Conservation (phyloP, 2,888 invertebrate genomes). For the Copidosoma aretas region DNA sequence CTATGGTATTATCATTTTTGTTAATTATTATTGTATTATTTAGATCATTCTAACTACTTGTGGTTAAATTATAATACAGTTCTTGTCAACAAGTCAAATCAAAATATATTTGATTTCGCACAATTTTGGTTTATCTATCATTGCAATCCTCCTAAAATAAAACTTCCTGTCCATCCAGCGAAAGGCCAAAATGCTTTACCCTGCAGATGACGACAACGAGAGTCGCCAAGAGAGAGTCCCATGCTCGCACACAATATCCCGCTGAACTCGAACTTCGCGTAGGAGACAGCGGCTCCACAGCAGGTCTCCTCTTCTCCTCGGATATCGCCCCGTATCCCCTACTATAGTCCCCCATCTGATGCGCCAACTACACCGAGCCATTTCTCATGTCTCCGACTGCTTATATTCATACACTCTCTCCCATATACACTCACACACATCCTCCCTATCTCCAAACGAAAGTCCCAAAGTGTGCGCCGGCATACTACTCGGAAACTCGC, state of each 20-base stretch:
- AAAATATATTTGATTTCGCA: too few relatives aligned
- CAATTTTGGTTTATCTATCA: too few relatives aligned
- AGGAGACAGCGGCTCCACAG: not conserved
- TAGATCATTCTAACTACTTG: too few relatives aligned
- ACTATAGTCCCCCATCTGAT: conserved; percentile 7
- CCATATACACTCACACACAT: conserved; percentile 9
- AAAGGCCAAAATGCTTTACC: not conserved
- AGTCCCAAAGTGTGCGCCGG: not conserved
- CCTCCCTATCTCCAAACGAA: conserved; percentile 7
- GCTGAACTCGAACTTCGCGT: not conserved
- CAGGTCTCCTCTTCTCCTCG: conserved; percentile 7
- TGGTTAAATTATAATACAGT: too few relatives aligned
- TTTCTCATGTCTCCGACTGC: conserved; percentile 20
- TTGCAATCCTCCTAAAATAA: not conserved
- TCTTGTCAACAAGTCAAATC: too few relatives aligned
- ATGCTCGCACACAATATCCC: not conserved
- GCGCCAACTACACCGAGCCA: not conserved
- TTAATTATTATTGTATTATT: too few relatives aligned
- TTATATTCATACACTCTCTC: conserved; percentile 6
- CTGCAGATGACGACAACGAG: not conserved
- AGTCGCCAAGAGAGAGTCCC: not conserved
- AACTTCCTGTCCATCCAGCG: not conserved
- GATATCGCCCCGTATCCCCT: conserved; percentile 2
- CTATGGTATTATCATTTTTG: too few relatives aligned
- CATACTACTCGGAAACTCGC: not conserved